Conservation (phyloP, 2,888 invertebrate species). For the Coelopa pilipes region DNA sequence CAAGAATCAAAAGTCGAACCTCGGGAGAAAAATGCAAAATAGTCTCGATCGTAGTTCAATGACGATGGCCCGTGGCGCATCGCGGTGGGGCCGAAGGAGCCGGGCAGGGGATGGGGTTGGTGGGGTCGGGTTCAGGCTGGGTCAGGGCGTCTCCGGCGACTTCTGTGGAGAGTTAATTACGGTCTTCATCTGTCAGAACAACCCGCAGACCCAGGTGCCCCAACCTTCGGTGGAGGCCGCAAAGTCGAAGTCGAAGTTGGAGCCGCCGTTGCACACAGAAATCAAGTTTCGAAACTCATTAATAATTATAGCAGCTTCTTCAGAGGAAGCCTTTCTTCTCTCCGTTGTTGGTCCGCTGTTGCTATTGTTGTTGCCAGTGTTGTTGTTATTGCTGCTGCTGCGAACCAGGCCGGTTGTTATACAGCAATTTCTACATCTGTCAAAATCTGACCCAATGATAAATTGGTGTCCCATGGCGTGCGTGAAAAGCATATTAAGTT, state of each 20-base stretch:
- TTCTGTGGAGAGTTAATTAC: too few species aligned
- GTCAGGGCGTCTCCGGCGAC: too few species aligned
- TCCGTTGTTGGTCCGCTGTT: background rate
- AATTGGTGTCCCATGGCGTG: constrained; percentile 41
- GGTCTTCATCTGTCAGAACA: too few species aligned
- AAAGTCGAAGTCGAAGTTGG: background rate
- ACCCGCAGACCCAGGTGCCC: too few species aligned
- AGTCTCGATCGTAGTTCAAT: too few species aligned
- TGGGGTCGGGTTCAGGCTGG: too few species aligned
- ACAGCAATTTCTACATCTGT: constrained; percentile 39
- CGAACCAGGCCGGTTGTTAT: background rate
- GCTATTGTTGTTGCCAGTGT: background rate
- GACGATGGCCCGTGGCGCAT: too few species aligned
- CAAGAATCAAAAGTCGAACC: background rate
- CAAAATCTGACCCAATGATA: constrained; percentile 43
- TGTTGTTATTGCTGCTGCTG: background rate
- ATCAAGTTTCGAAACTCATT: background rate
- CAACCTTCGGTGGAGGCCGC: too few species aligned
- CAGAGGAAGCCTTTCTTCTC: background rate
- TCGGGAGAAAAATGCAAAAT: too few species aligned
- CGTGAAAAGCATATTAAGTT: constrained; percentile 22
- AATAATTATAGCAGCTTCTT: constrained; percentile 8
- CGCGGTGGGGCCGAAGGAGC: too few species aligned
- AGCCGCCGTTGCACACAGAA: background rate
- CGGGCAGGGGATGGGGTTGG: too few species aligned